Evolutionary conservation across 2,888 invertebrate species (phyloP), one percentile per base, ranked within the genome.

Genomic region (Yponomeuta malinellus): DNA sequence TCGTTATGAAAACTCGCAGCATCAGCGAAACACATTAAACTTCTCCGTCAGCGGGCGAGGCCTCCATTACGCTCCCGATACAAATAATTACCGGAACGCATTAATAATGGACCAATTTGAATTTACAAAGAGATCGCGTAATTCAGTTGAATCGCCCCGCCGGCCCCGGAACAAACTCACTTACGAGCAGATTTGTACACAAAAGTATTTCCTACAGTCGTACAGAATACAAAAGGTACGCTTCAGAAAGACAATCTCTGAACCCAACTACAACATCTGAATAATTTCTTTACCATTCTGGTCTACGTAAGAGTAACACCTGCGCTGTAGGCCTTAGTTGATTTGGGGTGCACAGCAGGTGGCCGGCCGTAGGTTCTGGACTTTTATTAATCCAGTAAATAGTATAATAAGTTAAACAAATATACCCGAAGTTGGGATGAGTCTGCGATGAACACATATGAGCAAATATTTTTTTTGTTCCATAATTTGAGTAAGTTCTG

Each of bases 91-190:
- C 48, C 70, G 59, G 63, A 37, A 67, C 72, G 33, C 10, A 71
- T 63, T 71, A 69, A 70, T 71, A 71, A 52, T 48, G 29, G 71
- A 31, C 71, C 68, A 48, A 72, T 64, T 68, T 66, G 68, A 70
- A 72, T 70, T 72, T 68, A 72, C 72, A 72, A 72, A 72, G 70
- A 67, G 64, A 71, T 66, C 59, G 31, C 68, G 52, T 72, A 72
- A 72, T 48, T 72, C 72, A 72, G 63, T 72, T 72, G 52, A 66
- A 68, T 63, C 33, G 68, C 69, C 33, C 31, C 70, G 15, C 33
- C 43, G 43, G 43, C 31, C 43, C 59, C 59, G 68, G 59, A 67
- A 37, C 31, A 65, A 29, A 65, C 23, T 64, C 70, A 23, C 52
- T 68, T 48, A 59, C 31, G 63, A 31, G 8, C 59, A 69, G 69